These are phyloP conservation scores for Uria aalge DNA, from an alignment of 2,113 vertebrate genomes.

Conservation along the genomic window DNA sequence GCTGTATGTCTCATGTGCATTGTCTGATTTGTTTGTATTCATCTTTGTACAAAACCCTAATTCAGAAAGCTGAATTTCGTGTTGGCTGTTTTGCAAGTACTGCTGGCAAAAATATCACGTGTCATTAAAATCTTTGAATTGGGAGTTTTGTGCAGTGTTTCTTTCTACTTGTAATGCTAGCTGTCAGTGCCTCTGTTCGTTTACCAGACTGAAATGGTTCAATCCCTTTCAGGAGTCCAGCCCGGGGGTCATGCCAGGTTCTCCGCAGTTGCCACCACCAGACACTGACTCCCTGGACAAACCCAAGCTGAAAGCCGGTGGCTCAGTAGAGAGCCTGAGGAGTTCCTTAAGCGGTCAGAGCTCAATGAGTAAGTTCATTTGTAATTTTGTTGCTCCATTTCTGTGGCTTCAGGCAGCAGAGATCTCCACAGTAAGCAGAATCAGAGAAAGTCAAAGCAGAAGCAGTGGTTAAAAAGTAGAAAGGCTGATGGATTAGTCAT, in stretches of 20 bases:
- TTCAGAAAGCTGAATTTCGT: background rate
- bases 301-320: conserved; percentile 94
- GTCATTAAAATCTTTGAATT: background rate
- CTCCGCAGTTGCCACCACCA: conserved; percentile 80
- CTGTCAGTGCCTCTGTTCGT: background rate
- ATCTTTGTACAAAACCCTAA: background rate
- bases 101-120: background rate
- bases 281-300: conserved; percentile 87
- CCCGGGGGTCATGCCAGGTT: conserved; percentile 82
- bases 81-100: background rate
- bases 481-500: background rate
- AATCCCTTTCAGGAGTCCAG: conserved; percentile 77
- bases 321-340: conserved; percentile 94
- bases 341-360: conserved; percentile 97
- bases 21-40: background rate
- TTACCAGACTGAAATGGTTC: background rate
- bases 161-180: background rate
- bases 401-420: background rate
- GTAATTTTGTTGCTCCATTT: background rate
- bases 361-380: conserved; percentile 89
- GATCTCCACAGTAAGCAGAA: background rate
- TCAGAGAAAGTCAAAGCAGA: background rate
- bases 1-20: background rate
- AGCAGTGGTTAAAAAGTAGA: background rate
- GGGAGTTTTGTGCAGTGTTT: background rate